These are phyloP conservation scores for Gopherus flavomarginatus DNA, from an alignment of 2,113 vertebrate species.

Conservation along the genomic window DNA sequence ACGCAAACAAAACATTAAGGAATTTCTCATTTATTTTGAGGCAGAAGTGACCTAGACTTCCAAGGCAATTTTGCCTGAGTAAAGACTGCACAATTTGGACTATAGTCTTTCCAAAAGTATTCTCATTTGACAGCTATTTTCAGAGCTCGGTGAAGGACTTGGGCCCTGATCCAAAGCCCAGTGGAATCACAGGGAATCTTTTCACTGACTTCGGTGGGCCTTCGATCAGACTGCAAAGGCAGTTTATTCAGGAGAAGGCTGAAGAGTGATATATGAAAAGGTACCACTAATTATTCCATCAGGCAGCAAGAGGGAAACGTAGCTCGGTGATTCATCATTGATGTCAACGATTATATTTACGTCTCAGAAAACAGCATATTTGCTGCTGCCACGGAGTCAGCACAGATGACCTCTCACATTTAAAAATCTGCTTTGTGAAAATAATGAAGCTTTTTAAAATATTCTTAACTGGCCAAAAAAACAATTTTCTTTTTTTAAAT, in stretches of 20 bases:
- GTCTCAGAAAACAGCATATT: constrained; percentile 33
- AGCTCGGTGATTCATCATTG: constrained; percentile 16
- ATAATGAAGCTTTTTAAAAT: background rate
- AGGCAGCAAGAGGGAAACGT: constrained; percentile 33
- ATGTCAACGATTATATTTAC: constrained; percentile 23
- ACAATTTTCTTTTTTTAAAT: background rate
- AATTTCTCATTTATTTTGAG: background rate
- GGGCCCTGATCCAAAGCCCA: constrained; percentile 45
- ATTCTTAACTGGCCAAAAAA: background rate
- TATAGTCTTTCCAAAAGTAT: constrained; percentile 32
- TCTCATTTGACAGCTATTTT: constrained; percentile 7
- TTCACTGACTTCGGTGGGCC: background rate
- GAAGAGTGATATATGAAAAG: constrained; percentile 41
- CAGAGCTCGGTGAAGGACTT: constrained; percentile 23
- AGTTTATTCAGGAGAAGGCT: constrained; percentile 44
- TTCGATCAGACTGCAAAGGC: background rate
- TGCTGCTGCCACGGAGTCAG: background rate
- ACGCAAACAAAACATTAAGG: background rate
- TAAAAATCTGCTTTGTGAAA: background rate
- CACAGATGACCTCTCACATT: background rate
- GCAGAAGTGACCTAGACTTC: constrained; percentile 5
- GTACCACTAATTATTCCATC: constrained; percentile 55
- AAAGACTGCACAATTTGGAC: constrained; percentile 28
- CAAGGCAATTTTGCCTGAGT: constrained; percentile 13
- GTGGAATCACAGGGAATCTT: constrained; percentile 46